Percentiles rank a stretch among this genome's conserved stretches.
These are phyloP conservation scores for Puma concolor DNA, from an alignment of 2,113 vertebrate species.

Conservation along the genomic window DNA sequence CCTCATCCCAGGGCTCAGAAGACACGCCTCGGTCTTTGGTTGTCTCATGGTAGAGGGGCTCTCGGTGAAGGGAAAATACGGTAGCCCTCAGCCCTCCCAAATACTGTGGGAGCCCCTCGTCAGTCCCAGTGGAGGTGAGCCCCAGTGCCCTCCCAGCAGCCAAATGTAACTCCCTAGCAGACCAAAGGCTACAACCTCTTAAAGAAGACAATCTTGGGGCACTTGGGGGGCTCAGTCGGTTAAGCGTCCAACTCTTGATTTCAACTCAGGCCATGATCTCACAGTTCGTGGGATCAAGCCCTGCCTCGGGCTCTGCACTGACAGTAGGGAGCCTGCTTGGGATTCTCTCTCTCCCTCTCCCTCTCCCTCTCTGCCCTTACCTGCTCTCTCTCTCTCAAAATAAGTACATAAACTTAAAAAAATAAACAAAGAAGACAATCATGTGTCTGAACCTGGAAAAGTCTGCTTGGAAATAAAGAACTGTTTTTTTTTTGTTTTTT, in stretches of 20 bases:
- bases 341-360: too few species aligned
- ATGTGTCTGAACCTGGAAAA: not conserved
- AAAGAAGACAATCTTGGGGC: not conserved
- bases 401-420: too few species aligned
- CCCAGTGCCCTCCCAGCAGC: too few species aligned
- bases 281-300: too few species aligned
- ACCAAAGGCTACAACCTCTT: not conserved
- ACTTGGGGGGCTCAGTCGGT: too few species aligned
- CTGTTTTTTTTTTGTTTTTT: not conserved
- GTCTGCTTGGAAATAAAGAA: constrained; percentile 35
- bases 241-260: too few species aligned
- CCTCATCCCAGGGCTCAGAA: not conserved
- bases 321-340: too few species aligned
- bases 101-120: fast-evolving
- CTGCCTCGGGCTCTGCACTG: too few species aligned
- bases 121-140: not conserved
- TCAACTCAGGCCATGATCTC: too few species aligned
- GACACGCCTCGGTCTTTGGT: not conserved
- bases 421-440: not conserved
- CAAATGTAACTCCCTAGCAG: not conserved
- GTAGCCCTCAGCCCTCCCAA: not conserved
- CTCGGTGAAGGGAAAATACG: not conserved
- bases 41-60: not conserved
- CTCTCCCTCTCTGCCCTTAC: too few species aligned
- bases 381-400: too few species aligned